Evolutionary conservation across 2,797 vertebrate species (phyloP), one percentile per base, ranked within the genome.

Genomic region (Scomberomorus guttatus): DNA sequence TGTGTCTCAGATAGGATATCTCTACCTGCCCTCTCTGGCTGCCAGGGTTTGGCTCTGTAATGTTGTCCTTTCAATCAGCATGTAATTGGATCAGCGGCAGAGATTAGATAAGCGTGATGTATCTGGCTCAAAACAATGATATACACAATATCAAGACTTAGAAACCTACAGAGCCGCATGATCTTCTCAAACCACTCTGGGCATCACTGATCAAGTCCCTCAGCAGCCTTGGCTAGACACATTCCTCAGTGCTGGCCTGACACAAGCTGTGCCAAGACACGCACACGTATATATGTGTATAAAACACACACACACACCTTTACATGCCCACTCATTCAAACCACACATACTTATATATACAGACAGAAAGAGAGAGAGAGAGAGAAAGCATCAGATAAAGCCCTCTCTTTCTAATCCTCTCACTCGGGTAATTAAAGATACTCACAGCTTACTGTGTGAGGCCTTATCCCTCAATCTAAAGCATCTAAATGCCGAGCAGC

Each of bases 31-130:
- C 80, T 85, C 75, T 76, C 65, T 69, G 77, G 71, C 83, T 84
- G 67, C 72, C 81, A 75, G 37, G 58, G 59, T 80, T 85, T 84
- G 52, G 29, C 84, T 87, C 82, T 71, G 61, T 70, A 14, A 64
- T 86, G 88, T 78, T 91, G 88, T 91, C 80, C 85, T 93, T 93
- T 93, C 93, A 94, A 92, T 95, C 95, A 94, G 87, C 52, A 24
- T 82, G 85, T 95, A 95, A 95, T 94, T 94, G 89, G 93, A 95
- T 95, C 93, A 94, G 89, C 37, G 6, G 54, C 80, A 72, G 79
- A 48, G 77, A 85, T 81, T 80, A 93, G 93, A 94, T 94, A 95
- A 94, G 77, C 42, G 0, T 57, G 71, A 87, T 68, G 82, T 72
- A 79, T 90, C 85, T 72, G 83, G 59, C 72, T 76, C 39, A 67